phyloP scores from a whole-genome alignment of 2,888 invertebrate species.

The Lasioglossum leucozonium region DNA sequence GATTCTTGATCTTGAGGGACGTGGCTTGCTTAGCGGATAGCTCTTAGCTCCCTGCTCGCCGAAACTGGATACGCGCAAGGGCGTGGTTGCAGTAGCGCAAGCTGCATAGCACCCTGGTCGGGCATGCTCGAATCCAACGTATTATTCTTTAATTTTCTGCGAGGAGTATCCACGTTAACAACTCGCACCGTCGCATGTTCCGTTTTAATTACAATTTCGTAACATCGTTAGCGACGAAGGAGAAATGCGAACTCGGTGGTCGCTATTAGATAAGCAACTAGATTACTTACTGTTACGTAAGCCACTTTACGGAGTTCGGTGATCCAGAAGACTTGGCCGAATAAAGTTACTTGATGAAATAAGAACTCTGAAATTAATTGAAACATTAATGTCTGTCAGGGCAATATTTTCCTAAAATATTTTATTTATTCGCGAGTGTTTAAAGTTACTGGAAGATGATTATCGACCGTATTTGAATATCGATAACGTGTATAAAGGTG shows the following conservation, averaged over 20 bases:
- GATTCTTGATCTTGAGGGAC: not conserved
- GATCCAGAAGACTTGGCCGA: not conserved
- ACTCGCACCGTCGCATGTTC: not conserved
- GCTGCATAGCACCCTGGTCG: not conserved
- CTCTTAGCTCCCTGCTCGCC: constrained; percentile 2
- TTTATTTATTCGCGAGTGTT: not conserved
- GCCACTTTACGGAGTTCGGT: not conserved
- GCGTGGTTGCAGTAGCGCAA: not conserved
- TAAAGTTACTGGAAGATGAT: not conserved
- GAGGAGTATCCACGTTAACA: not conserved
- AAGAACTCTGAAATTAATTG: not conserved
- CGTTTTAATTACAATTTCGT: not conserved
- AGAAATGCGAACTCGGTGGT: not conserved
- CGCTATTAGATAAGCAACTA: not conserved
- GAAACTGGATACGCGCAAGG: not conserved
- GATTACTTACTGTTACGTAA: not conserved
- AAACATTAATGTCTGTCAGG: not conserved
- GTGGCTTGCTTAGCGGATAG: not conserved
- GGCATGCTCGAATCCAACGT: not conserved
- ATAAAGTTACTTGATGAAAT: not conserved
- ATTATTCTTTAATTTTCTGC: too few species aligned
- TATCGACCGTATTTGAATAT: not conserved
- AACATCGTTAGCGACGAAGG: not conserved
- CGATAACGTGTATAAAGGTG: not conserved
- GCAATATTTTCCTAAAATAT: not conserved